A percentile compares a stretch with the other conserved stretches of the same genome.
Evolutionary conservation across 2,888 invertebrate genomes (phyloP).

Genomic region (Nephrotoma flavescens): DNA sequence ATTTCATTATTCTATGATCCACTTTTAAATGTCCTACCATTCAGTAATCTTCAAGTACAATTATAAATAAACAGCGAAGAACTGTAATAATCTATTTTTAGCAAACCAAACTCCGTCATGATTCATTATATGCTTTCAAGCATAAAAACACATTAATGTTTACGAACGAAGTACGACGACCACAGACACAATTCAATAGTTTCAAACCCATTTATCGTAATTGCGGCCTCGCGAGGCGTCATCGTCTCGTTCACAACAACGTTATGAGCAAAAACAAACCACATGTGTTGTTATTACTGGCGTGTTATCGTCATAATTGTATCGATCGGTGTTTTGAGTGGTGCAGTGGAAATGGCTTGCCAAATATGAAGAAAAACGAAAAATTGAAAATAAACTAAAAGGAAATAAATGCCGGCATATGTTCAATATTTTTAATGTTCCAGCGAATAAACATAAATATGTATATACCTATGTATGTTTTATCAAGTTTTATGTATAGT

Average conservation of each 20-base stretch:
- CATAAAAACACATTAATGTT: not conserved
- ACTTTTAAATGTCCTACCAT: not conserved
- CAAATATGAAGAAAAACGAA: not conserved
- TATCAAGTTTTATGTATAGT: not conserved
- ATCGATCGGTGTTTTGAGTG: not conserved
- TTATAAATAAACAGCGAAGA: not conserved
- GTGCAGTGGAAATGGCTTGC: not conserved
- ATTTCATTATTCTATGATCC: not conserved
- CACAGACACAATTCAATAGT: not conserved
- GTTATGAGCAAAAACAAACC: not conserved
- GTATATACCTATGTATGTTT: no score
- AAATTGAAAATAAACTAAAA: not conserved
- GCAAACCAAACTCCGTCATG: not conserved
- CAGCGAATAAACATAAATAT: not conserved
- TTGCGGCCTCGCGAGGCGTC: not conserved
- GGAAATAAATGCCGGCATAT: not conserved
- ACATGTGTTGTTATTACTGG: not conserved
- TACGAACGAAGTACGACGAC: not conserved
- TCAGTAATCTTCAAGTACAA: not conserved
- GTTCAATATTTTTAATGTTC: not conserved
- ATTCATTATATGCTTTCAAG: not conserved
- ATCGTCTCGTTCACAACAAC: not conserved
- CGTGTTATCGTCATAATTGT: not conserved
- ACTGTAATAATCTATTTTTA: not conserved
- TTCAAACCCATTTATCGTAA: not conserved